These are phyloP conservation scores for Cyphomyrus plagiostoma DNA, from an alignment of 2,113 vertebrate genomes.

Conservation along the genomic window DNA sequence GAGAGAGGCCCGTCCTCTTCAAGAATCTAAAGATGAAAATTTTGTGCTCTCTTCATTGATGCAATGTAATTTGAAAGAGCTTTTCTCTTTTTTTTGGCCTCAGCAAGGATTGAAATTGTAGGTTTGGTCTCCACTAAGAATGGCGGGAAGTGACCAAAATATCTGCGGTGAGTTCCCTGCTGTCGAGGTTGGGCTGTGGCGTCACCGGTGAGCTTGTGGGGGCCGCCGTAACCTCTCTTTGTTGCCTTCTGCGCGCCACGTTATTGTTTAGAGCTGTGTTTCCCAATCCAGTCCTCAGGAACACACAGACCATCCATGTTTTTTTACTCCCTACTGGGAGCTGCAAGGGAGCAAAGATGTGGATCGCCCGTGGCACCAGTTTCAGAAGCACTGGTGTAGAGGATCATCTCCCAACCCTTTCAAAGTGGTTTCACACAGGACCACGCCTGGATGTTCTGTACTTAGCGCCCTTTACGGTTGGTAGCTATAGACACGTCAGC, in stretches of 20 bases:
- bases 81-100: neutral
- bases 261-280: neutral
- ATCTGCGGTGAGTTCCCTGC: neutral
- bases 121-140: neutral
- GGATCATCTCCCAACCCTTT: neutral
- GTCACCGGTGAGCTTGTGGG: neutral
- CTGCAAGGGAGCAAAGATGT: neutral
- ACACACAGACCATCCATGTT: neutral
- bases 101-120: constrained; percentile 14
- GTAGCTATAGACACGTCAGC: neutral
- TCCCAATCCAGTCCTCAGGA: neutral
- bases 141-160: neutral
- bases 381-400: neutral
- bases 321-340: neutral
- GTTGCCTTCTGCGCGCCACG: neutral
- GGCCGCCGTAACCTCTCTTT: neutral
- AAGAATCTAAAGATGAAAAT: neutral
- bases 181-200: neutral
- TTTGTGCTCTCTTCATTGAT: neutral
- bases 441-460: neutral
- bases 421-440: neutral
- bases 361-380: neutral
- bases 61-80: neutral
- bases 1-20: neutral
- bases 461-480: neutral